These are phyloP conservation scores for Phaethon lepturus DNA, from an alignment of 2,113 vertebrate genomes.

Conservation along the genomic window DNA sequence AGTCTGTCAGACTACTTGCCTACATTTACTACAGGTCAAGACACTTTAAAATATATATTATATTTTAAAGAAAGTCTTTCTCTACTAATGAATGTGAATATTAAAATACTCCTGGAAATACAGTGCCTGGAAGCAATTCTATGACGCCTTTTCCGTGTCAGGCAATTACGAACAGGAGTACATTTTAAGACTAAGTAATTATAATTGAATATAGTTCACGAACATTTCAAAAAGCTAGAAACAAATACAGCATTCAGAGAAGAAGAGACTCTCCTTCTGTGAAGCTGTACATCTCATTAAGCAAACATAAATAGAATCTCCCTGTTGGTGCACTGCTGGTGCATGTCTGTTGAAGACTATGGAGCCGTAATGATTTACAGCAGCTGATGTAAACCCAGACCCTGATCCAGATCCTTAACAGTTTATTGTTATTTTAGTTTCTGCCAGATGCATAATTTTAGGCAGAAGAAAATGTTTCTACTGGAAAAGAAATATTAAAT, in stretches of 20 bases:
- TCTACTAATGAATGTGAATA: neutral
- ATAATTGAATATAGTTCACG: neutral
- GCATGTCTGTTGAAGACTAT: neutral
- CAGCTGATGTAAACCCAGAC: neutral
- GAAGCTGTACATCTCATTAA: neutral
- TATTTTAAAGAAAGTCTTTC: neutral
- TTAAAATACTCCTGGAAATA: neutral
- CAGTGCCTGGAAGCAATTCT: neutral
- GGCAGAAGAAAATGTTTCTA: neutral
- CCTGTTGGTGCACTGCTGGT: neutral
- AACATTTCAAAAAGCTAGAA: neutral
- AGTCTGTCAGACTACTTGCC: neutral
- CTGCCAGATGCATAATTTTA: neutral
- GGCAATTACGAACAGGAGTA: neutral
- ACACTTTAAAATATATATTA: neutral
- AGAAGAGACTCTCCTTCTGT: neutral
- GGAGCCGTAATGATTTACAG: neutral
- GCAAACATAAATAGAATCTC: neutral
- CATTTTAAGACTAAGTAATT: neutral
- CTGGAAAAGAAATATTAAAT: neutral
- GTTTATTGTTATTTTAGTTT: neutral
- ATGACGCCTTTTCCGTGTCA: neutral
- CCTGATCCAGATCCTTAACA: neutral
- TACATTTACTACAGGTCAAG: neutral
- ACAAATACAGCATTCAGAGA: neutral